A percentile compares a stretch with the other conserved stretches of the same genome.
phyloP scores from a whole-genome alignment of 35 echinoderm and acorn worm genomes.

The Chiridota heheva region DNA sequence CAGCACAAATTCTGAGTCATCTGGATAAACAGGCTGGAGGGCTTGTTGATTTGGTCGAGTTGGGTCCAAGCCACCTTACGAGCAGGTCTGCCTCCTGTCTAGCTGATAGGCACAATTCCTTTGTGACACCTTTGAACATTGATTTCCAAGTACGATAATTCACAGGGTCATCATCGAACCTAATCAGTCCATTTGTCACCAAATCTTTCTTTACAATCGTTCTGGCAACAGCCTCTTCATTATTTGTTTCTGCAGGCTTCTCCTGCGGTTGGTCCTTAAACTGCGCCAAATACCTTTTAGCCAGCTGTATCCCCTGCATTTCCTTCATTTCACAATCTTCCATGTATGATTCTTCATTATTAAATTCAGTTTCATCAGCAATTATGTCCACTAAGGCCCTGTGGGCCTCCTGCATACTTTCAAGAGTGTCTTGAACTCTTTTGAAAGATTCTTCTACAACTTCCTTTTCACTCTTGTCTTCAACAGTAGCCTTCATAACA shows the following conservation, averaged over 20 bases:
- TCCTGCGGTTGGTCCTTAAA: not conserved
- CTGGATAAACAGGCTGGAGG: slow-evolving; percentile 23
- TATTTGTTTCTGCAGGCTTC: not conserved
- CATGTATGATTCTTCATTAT: slow-evolving; percentile 11
- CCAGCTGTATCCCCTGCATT: slow-evolving; percentile 34
- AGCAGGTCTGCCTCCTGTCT: slow-evolving; percentile 35
- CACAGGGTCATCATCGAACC: slow-evolving; percentile 48
- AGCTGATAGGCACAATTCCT: not conserved
- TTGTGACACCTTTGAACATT: slow-evolving; percentile 23
- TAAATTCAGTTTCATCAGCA: slow-evolving; percentile 22
- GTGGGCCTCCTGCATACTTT: slow-evolving; percentile 2
- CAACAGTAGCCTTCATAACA: not conserved
- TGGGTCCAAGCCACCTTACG: slow-evolving; percentile 18
- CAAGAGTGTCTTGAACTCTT: slow-evolving; percentile 9
- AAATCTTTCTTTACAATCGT: slow-evolving; percentile 37
- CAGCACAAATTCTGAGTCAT: slow-evolving; percentile 20
- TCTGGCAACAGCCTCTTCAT: slow-evolving; percentile 18
- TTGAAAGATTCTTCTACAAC: slow-evolving; percentile 2
- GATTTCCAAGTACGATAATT: slow-evolving; percentile 50
- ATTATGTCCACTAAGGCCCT: not conserved
- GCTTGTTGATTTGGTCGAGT: slow-evolving; percentile 1
- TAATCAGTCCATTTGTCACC: slow-evolving; percentile 42
- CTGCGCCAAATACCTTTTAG: slow-evolving; percentile 20
- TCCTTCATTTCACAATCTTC: slow-evolving; percentile 1
- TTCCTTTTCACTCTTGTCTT: too few species aligned